Evolutionary conservation across 2,888 invertebrate species (phyloP).

Genomic region (Adelognathus sp.): DNA sequence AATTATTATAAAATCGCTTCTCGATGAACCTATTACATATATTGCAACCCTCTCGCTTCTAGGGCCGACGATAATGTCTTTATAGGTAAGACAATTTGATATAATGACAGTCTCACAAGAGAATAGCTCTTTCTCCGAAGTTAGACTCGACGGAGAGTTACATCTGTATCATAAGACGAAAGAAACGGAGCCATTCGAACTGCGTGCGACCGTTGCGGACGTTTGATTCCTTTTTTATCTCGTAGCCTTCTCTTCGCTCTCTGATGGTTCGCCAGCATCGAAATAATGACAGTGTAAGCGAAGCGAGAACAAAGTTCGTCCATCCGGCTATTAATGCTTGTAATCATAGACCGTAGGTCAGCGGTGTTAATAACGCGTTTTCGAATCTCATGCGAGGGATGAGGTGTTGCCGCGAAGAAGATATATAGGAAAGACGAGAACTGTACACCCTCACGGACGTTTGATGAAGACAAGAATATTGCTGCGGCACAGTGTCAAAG

Average conservation of each 20-base stretch:
- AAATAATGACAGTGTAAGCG: conserved; percentile 75
- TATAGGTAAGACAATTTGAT: conserved; percentile 47
- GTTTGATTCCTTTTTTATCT: conserved; percentile 54
- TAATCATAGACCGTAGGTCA: conserved; percentile 80
- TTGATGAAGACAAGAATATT: neutral
- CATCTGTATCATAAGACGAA: conserved; percentile 40
- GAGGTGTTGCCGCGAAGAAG: conserved; percentile 21
- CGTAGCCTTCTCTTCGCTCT: conserved; percentile 30
- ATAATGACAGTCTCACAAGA: conserved; percentile 46
- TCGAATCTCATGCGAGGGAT: conserved; percentile 71
- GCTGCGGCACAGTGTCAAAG: neutral
- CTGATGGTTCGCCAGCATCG: conserved; percentile 33
- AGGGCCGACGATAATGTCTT: conserved; percentile 40
- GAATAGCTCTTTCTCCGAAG: conserved; percentile 54
- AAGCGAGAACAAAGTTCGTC: conserved; percentile 75
- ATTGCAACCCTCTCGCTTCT: neutral
- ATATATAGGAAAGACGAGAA: conserved; percentile 8
- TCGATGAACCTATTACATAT: neutral
- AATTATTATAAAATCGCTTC: too few species aligned
- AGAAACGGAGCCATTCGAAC: conserved; percentile 41
- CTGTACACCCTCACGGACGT: conserved; percentile 42
- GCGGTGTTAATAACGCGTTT: conserved; percentile 80
- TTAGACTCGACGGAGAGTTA: conserved; percentile 23
- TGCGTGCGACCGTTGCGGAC: conserved; percentile 43
- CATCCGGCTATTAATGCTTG: conserved; percentile 78